phyloP scores from a whole-genome alignment of 37 sponge, comb jelly and placozoan species.

The Amphimedon queenslandica region DNA sequence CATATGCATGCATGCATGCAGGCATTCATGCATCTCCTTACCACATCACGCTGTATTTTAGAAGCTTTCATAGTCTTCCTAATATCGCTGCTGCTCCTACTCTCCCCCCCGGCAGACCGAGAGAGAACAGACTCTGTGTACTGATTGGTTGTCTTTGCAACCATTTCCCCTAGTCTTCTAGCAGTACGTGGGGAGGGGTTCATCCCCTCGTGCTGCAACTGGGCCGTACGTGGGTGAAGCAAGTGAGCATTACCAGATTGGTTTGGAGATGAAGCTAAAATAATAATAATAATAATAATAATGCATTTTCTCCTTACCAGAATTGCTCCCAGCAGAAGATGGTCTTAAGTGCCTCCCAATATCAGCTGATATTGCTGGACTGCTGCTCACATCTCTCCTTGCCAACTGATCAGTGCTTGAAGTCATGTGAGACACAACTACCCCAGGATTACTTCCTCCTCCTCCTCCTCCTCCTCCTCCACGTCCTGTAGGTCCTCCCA shows the following conservation, averaged over 20 bases:
- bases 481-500: no score
- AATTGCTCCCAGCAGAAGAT: background rate
- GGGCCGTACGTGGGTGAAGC: background rate
- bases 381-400: background rate
- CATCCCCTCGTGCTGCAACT: background rate
- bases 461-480: no score
- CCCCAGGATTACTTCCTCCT: no score
- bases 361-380: background rate
- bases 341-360: background rate
- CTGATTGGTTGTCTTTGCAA: background rate
- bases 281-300: background rate
- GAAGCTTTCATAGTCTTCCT: conserved; percentile 57
- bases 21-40: no score
- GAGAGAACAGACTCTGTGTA: background rate
- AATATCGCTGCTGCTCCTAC: conserved; percentile 22
- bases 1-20: no score
- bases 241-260: background rate
- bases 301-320: background rate
- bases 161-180: background rate
- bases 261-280: background rate
- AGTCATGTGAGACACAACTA: conserved; percentile 1
- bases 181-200: conserved; percentile 1
- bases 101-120: background rate
- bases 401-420: conserved; percentile 4
- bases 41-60: conserved; percentile 76